phyloP scores from a whole-genome alignment of 2,888 invertebrate species.

The Julus scandinavius region DNA sequence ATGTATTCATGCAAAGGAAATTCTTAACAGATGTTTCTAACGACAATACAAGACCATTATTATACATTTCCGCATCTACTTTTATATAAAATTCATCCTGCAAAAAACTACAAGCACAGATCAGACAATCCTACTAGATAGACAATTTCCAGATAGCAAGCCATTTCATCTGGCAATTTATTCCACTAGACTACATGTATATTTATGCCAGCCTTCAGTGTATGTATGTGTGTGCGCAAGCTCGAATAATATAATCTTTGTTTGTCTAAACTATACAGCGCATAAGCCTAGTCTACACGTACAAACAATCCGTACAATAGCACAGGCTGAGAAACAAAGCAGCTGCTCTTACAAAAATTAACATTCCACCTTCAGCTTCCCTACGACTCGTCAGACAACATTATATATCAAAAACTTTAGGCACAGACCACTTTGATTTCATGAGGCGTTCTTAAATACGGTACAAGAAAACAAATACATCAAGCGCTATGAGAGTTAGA shows the following conservation, averaged over 20 bases:
- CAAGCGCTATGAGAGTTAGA: not conserved
- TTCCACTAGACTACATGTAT: constrained; percentile 40
- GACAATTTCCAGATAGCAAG: constrained; percentile 38
- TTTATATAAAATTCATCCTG: constrained; percentile 9
- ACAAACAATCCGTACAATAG: constrained; percentile 24
- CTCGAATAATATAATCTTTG: constrained; percentile 36
- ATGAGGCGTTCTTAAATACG: not conserved
- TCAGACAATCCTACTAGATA: constrained; percentile 12
- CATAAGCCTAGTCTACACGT: constrained; percentile 3
- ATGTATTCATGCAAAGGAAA: constrained; percentile 44
- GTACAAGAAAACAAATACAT: not conserved
- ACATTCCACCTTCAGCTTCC: constrained; percentile 28
- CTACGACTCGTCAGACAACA: constrained; percentile 6
- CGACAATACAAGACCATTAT: constrained; percentile 31
- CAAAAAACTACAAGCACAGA: constrained; percentile 17
- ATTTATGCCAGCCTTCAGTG: constrained; percentile 4
- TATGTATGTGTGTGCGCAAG: constrained; percentile 9
- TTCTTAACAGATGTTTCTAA: constrained; percentile 46
- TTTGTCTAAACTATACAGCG: constrained; percentile 31
- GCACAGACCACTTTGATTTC: not conserved
- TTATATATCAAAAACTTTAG: not conserved
- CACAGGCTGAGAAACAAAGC: not conserved
- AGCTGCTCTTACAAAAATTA: constrained; percentile 12
- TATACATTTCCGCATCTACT: constrained; percentile 5
- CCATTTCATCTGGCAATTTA: constrained; percentile 35